Evolutionary conservation across 1,140 invertebrate genomes (phyloP).

Genomic region (Lepidurus packardi): DNA sequence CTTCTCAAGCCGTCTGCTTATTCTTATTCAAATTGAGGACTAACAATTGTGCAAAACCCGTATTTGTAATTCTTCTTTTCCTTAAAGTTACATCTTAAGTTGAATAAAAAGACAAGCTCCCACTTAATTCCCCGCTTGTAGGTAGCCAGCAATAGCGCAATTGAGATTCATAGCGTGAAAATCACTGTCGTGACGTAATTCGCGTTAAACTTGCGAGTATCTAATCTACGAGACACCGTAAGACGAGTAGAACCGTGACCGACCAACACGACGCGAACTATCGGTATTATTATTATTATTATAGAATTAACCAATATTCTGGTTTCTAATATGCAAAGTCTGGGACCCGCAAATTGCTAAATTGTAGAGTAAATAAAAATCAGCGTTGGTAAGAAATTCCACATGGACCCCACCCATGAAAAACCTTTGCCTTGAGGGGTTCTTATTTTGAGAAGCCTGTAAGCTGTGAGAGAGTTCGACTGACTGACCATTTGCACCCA

Average conservation of each 20-base stretch:
- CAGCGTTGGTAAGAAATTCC: background rate
- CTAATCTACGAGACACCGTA: no score
- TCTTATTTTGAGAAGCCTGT: background rate
- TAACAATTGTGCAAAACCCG: conserved; percentile 2
- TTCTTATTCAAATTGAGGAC: background rate
- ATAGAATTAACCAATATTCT: no score
- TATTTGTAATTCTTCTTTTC: conserved; percentile 4
- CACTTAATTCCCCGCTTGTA: background rate
- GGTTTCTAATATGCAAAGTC: no score
- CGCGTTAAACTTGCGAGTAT: no score
- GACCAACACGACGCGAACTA: no score
- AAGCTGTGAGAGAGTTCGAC: background rate
- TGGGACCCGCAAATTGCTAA: no score
- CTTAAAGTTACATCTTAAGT: background rate
- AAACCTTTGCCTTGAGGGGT: background rate
- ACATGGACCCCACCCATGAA: conserved; percentile 12
- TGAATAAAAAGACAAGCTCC: background rate
- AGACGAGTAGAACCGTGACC: no score
- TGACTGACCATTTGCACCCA: conserved; percentile 21
- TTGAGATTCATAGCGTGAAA: no score
- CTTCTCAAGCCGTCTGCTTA: background rate
- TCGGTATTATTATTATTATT: no score
- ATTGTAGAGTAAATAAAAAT: background rate
- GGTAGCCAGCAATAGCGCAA: no score
- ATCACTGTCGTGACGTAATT: no score